These are phyloP conservation scores for Heterodera carotae DNA, from an alignment of 1,140 invertebrate genomes.

Conservation along the genomic window DNA sequence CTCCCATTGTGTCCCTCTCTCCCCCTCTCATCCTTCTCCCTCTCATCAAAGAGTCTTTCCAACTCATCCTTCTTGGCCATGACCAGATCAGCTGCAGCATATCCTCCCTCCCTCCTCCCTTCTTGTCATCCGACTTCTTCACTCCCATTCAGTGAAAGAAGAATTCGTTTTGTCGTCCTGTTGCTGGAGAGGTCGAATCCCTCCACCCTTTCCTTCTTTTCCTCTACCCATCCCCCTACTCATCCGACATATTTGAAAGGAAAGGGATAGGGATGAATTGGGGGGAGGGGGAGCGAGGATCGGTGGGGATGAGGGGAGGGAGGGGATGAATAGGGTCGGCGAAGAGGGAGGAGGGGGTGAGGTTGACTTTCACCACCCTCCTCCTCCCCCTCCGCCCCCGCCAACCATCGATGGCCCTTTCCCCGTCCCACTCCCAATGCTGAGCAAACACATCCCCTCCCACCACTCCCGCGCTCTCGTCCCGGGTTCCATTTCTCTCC, in stretches of 20 bases:
- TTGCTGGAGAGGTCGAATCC: too few relatives aligned
- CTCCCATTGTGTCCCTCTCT: too few relatives aligned
- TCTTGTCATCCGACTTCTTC: neutral
- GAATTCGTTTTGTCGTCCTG: neutral
- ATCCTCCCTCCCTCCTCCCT: neutral
- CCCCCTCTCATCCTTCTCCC: too few relatives aligned
- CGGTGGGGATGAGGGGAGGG: too few relatives aligned
- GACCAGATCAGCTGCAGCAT: neutral
- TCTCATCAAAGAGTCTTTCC: neutral
- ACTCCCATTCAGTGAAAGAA: neutral
- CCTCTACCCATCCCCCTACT: neutral
- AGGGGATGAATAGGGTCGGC: neutral
- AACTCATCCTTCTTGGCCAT: neutral
- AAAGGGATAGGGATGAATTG: neutral
- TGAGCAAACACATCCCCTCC: slow-evolving; percentile 7
- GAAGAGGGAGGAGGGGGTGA: neutral
- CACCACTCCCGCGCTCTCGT: neutral
- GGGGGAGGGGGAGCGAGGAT: too few relatives aligned
- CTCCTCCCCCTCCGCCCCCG: neutral
- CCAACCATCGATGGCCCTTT: neutral
- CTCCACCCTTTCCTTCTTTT: neutral
- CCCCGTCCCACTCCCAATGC: neutral
- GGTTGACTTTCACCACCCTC: neutral
- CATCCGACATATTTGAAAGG: slow-evolving; percentile 2
- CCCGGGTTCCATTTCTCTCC: slow-evolving; percentile 7